A percentile compares a stretch with the other conserved stretches of the same genome.
Evolutionary conservation across 2,113 vertebrate species (phyloP).

Genomic region (Perca fluviatilis): DNA sequence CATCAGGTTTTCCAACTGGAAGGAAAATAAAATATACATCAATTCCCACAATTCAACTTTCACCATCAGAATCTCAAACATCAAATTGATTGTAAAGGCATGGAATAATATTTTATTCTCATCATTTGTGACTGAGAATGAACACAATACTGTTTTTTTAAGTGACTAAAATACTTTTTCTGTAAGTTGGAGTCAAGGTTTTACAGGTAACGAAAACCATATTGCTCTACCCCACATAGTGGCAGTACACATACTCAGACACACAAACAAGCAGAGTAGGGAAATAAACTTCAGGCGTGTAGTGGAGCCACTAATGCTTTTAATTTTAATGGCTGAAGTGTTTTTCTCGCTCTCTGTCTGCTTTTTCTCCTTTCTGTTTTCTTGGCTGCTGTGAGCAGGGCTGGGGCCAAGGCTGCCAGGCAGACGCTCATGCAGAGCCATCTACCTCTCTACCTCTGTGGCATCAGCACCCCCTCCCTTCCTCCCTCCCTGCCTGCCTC

Average conservation of each 20-base stretch:
- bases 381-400: slow-evolving; percentile 73
- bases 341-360: slow-evolving; percentile 73
- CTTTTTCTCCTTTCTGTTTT: slow-evolving; percentile 73
- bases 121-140: neutral
- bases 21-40: slow-evolving; percentile 36
- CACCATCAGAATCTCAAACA: neutral
- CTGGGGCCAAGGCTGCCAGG: slow-evolving; percentile 79
- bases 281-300: slow-evolving; percentile 75
- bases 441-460: slow-evolving; percentile 77
- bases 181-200: slow-evolving; percentile 8
- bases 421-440: slow-evolving; percentile 71
- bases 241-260: slow-evolving; percentile 48
- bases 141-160: neutral
- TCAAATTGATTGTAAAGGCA: too few species aligned
- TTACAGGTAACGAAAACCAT: neutral
- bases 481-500: neutral
- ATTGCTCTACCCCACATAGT: slow-evolving; percentile 7
- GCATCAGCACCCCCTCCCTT: slow-evolving; percentile 54
- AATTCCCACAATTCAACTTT: slow-evolving; percentile 7
- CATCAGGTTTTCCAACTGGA: slow-evolving; percentile 98
- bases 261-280: slow-evolving; percentile 60
- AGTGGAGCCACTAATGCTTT: slow-evolving; percentile 80
- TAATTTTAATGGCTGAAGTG: slow-evolving; percentile 82
- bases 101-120: neutral
- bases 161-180: neutral